Conservation (phyloP, 2,113 vertebrate species). For the Motacilla tschutschensis region DNA sequence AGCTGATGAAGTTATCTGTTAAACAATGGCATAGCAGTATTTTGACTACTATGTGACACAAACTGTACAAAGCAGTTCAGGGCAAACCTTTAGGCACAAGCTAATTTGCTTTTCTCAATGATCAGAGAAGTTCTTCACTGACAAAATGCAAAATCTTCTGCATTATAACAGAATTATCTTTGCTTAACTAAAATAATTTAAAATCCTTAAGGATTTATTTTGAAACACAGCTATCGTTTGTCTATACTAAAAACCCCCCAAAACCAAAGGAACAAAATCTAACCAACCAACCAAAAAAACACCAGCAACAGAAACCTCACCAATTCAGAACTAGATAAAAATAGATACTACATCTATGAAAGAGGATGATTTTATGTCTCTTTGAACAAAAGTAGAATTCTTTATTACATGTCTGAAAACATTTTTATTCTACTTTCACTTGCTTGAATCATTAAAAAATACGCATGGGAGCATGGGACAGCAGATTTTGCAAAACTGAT, state of each 20-base stretch:
- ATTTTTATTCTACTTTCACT: background rate
- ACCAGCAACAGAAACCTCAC: background rate
- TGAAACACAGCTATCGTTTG: background rate
- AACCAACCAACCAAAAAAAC: background rate
- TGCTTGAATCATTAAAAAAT: background rate
- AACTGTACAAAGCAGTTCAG: constrained; percentile 44
- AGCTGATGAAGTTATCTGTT: constrained; percentile 51
- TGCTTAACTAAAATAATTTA: background rate
- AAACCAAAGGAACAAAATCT: background rate
- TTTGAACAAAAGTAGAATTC: background rate
- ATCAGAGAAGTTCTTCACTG: background rate
- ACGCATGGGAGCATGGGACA: background rate
- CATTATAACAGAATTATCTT: background rate
- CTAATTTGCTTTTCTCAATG: background rate
- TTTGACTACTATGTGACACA: constrained; percentile 49
- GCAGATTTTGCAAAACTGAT: background rate
- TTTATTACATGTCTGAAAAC: background rate
- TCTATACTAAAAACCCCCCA: background rate
- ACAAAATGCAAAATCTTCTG: constrained; percentile 8
- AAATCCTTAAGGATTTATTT: background rate
- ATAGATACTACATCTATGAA: fast-evolving
- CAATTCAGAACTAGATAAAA: background rate
- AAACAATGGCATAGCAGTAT: constrained; percentile 34
- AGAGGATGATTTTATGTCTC: background rate
- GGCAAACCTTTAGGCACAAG: constrained; percentile 44